Conservation (phyloP, 2,888 invertebrate species). For the Lottia gigantea region DNA sequence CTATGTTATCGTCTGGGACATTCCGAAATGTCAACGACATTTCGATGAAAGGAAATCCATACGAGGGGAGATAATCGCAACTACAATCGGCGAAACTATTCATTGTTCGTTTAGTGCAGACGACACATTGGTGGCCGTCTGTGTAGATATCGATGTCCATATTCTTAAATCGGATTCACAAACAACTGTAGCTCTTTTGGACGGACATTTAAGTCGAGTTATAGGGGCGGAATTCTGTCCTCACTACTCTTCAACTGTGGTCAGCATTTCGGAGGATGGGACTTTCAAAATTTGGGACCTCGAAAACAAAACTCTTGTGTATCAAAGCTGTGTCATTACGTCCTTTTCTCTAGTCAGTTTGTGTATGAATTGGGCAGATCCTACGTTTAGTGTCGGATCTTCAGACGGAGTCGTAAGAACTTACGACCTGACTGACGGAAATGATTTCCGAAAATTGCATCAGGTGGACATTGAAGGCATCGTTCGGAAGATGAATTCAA, state of each 20-base stretch:
- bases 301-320: constrained; percentile 47
- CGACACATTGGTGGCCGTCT: constrained; percentile 55
- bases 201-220: constrained; percentile 56
- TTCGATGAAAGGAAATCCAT: constrained; percentile 45
- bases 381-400: constrained; percentile 58
- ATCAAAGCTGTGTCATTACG: constrained; percentile 60
- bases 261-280: constrained; percentile 62
- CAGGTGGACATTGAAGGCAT: constrained; percentile 52
- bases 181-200: constrained; percentile 44
- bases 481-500: constrained; percentile 28
- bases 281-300: constrained; percentile 66
- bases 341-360: constrained; percentile 61
- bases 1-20: constrained; percentile 64
- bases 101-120: constrained; percentile 52
- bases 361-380: constrained; percentile 53
- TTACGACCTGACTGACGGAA: constrained; percentile 60
- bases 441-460: constrained; percentile 58
- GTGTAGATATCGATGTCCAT: constrained; percentile 53
- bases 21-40: constrained; percentile 43
- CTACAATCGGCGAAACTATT: constrained; percentile 49
- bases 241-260: constrained; percentile 59
- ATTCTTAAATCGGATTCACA: constrained; percentile 45
- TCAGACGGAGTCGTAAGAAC: constrained; percentile 59
- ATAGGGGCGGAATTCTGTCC: constrained; percentile 62
- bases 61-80: constrained; percentile 49